Evolutionary conservation across 2,797 vertebrate species (phyloP), one percentile per base, ranked within the genome.

Genomic region (Pelochelys cantorii): DNA sequence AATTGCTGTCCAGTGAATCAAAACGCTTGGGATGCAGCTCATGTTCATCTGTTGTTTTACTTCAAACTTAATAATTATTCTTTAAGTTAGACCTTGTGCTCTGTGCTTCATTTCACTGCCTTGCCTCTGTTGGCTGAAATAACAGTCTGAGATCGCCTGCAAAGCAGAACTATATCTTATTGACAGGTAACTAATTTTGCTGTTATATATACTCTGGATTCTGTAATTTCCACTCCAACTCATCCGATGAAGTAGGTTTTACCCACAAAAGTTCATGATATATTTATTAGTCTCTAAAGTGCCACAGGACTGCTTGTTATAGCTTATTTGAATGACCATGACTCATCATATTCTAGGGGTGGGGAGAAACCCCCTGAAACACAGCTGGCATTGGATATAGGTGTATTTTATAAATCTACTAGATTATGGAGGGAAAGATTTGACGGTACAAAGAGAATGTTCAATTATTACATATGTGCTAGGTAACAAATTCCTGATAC

Each of bases 401-500:
- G 91, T 11, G 1, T 89, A 60, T 90, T 95, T 94, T 91, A 80
- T 87, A 78, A 48, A 82, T 87, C 48, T 90, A 22, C 80, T 88
- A 11, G 18, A 68, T 4, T 80, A 22, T 34, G 86, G 68, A 88
- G 65, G 52, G 88, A 79, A 13, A 93, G 94, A 96, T 34, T 91
- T 3, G 20, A 91, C 87, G 77, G 90, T 91, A 89, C 89, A 0
- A 0, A 55, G 42, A 92, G 90, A 94, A 91, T 80, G 53, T 81
- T 53, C 77, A 93, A 81, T 77, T 84, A 71, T 91, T 91, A 89
- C 77, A 86, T 86, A 88, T 88, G 86, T 90, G 56, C n/a, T 91
- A 93, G 94, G 94, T 91, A 93, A 90, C 83, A 94, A 96, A 95
- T 94, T 86, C 78, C 87, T 74, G 92, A 96, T 95, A 96, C 95